Conservation (phyloP, 2,113 vertebrate species). For the Colaptes auratus region DNA sequence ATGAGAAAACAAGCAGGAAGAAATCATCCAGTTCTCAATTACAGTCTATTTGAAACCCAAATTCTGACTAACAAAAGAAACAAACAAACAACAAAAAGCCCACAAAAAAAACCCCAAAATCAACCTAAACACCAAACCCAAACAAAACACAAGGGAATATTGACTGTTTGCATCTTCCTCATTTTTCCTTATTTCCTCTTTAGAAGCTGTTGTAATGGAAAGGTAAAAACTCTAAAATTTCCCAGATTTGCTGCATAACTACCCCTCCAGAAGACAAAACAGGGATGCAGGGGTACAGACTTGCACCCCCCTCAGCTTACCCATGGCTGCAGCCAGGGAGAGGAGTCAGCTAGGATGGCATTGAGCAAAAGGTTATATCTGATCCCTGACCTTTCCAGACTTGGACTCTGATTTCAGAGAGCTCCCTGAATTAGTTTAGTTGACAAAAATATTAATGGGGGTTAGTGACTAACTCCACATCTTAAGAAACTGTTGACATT, state of each 20-base stretch:
- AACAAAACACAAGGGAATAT: not conserved
- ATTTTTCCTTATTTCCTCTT: not conserved
- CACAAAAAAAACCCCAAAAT: too few relatives aligned
- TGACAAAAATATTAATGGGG: conserved; percentile 11
- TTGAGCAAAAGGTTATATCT: conserved; percentile 20
- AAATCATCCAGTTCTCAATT: conserved; percentile 25
- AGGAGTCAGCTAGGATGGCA: not conserved
- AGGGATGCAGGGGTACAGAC: not conserved
- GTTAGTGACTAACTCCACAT: not conserved
- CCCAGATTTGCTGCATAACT: not conserved
- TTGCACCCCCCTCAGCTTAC: not conserved
- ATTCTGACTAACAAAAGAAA: not conserved
- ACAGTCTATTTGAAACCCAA: not conserved
- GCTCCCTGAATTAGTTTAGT: not conserved
- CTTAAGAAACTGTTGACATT: not conserved
- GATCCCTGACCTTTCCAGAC: conserved; percentile 58
- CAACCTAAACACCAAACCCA: not conserved
- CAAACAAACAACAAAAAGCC: too few relatives aligned
- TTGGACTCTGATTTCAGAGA: conserved; percentile 39
- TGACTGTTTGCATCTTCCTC: not conserved
- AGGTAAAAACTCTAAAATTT: not conserved
- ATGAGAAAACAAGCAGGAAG: conserved; percentile 26
- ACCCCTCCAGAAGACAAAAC: not conserved
- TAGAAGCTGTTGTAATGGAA: not conserved
- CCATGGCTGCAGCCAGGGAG: fast-evolving